Conservation (phyloP, 2,113 vertebrate species). For the Bolborhynchus lineola region DNA sequence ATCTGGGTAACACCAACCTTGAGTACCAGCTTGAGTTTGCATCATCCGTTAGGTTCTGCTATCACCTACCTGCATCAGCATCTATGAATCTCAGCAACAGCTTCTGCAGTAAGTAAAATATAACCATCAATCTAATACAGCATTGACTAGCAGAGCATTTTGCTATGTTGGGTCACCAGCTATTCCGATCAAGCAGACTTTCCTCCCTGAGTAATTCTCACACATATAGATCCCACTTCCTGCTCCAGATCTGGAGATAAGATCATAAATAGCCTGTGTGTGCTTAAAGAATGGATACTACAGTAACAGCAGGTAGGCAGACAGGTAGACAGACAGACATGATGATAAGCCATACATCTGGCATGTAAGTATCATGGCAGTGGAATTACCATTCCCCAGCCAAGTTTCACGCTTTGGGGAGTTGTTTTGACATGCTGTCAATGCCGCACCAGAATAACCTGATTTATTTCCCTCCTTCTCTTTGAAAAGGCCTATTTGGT, state of each 20-base stretch:
- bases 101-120: neutral
- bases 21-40: neutral
- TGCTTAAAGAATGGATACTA: neutral
- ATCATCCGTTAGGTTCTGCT: neutral
- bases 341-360: conserved; percentile 61
- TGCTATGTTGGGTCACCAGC: accelerated
- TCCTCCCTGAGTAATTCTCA: neutral
- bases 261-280: neutral
- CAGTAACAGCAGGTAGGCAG: conserved; percentile 33
- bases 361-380: conserved; percentile 54
- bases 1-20: neutral
- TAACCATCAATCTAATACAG: accelerated
- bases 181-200: neutral
- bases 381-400: conserved; percentile 63
- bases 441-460: conserved; percentile 61
- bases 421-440: conserved; percentile 69
- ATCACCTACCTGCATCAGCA: neutral
- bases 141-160: neutral
- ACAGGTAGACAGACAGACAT: conserved; percentile 34
- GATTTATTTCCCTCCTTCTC: conserved; percentile 58
- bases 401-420: conserved; percentile 66
- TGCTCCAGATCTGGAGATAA: neutral
- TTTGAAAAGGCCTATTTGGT: conserved; percentile 68
- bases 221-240: neutral
- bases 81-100: neutral